These are phyloP conservation scores for Xenopus laevis DNA, from an alignment of 2,113 vertebrate genomes.

Conservation along the genomic window DNA sequence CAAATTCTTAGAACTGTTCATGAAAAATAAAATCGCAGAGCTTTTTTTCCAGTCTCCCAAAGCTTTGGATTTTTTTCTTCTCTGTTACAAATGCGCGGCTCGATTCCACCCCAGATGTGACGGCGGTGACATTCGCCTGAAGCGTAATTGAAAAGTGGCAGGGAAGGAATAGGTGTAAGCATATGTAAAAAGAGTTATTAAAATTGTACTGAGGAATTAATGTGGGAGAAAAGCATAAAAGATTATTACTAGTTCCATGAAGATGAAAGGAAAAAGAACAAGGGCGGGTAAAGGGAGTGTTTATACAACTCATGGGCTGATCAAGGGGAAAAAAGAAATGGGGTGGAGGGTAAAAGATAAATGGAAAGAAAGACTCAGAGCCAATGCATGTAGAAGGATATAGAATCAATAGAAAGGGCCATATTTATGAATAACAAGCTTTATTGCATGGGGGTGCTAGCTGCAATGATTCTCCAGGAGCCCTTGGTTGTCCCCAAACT, in stretches of 20 bases:
- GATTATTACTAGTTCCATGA: constrained; percentile 4
- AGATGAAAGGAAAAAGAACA: constrained; percentile 26
- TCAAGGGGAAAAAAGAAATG: constrained; percentile 1
- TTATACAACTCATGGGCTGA: constrained; percentile 5
- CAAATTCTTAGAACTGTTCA: too few relatives aligned
- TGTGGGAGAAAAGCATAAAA: constrained; percentile 4
- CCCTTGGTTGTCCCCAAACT: too few relatives aligned
- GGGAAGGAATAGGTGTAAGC: background rate
- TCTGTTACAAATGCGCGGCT: background rate
- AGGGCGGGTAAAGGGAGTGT: constrained; percentile 5
- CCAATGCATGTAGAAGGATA: too few relatives aligned
- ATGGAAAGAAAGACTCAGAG: too few relatives aligned
- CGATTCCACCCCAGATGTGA: background rate
- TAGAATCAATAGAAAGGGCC: too few relatives aligned
- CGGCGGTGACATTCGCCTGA: background rate
- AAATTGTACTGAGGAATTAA: constrained; percentile 28
- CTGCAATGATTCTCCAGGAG: too few relatives aligned
- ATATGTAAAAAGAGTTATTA: constrained; percentile 32
- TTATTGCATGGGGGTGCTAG: too few relatives aligned
- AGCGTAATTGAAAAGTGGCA: constrained; percentile 8
- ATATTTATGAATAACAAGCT: too few relatives aligned
- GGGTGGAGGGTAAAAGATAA: too few relatives aligned
- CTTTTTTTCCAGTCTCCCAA: background rate
- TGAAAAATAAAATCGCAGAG: background rate
- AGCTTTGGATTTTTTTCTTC: background rate